These are phyloP conservation scores for Euwallacea fornicatus DNA, from an alignment of 1,140 invertebrate genomes.

Conservation along the genomic window DNA sequence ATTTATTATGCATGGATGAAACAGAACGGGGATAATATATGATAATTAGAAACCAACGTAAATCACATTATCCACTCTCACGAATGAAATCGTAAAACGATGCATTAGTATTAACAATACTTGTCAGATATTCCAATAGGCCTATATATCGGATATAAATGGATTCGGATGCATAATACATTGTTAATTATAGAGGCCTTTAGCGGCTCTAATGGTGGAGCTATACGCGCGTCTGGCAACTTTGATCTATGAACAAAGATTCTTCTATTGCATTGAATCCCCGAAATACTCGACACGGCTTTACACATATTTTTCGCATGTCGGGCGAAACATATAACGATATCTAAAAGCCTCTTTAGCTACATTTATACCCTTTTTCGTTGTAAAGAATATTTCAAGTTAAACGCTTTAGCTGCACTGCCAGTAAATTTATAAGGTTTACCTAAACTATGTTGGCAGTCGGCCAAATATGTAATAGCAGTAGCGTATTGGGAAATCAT, in stretches of 20 bases:
- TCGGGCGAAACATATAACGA: slow-evolving; percentile 7
- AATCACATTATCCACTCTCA: slow-evolving; percentile 46
- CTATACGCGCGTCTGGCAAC: neutral
- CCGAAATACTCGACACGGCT: neutral
- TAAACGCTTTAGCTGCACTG: slow-evolving; percentile 25
- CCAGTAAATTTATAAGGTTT: slow-evolving; percentile 27
- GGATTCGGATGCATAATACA: neutral
- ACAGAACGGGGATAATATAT: slow-evolving; percentile 38
- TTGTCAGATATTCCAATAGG: slow-evolving; percentile 42
- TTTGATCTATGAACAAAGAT: neutral
- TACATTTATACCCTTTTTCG: slow-evolving; percentile 11
- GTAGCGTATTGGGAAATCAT: slow-evolving; percentile 22
- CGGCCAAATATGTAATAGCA: slow-evolving; percentile 24
- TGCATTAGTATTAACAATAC: slow-evolving; percentile 46
- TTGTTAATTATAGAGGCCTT: slow-evolving; percentile 5
- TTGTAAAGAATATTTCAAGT: slow-evolving; percentile 17
- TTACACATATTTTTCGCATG: neutral
- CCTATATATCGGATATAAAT: slow-evolving; percentile 11
- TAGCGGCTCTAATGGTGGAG: neutral
- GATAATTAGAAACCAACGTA: slow-evolving; percentile 47
- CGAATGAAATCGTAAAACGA: slow-evolving; percentile 43
- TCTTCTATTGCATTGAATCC: neutral
- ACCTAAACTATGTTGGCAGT: slow-evolving; percentile 19
- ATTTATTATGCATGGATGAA: slow-evolving; percentile 22
- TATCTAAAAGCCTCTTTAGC: neutral